A percentile compares a stretch with the other conserved stretches of the same genome.
phyloP scores from a whole-genome alignment of 2,888 invertebrate species.

The Melipona beecheii region DNA sequence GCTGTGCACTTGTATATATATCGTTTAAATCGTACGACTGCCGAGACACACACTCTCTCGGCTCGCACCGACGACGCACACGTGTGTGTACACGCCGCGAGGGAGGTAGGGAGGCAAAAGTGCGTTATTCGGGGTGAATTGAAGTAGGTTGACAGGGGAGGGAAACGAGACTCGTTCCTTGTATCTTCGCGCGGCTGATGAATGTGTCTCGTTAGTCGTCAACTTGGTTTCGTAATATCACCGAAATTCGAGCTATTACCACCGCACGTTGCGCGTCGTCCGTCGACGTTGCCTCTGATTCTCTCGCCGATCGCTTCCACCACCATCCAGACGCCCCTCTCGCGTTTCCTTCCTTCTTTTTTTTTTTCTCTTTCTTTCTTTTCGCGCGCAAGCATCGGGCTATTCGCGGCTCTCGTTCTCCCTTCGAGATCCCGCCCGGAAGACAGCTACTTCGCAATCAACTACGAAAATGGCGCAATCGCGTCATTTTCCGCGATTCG shows the following conservation, averaged over 20 bases:
- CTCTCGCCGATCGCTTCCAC: conserved; percentile 11
- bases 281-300: conserved; percentile 49
- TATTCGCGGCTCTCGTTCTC: conserved; percentile 14
- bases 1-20: conserved; percentile 56
- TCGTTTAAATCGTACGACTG: conserved; percentile 63
- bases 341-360: conserved; percentile 5
- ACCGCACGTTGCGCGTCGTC: conserved; percentile 51
- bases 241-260: conserved; percentile 72
- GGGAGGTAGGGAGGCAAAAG: conserved; percentile 46
- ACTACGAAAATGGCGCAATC: neutral
- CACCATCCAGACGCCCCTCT: conserved; percentile 1
- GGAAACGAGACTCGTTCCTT: conserved; percentile 68
- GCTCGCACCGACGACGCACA: neutral
- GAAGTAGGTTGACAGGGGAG: conserved; percentile 56
- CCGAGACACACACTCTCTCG: conserved; percentile 15
- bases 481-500: neutral
- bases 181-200: conserved; percentile 69
- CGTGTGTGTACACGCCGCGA: conserved; percentile 5
- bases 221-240: conserved; percentile 69
- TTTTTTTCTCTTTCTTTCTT: neutral
- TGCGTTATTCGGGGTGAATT: conserved; percentile 72
- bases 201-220: conserved; percentile 76
- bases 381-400: neutral
- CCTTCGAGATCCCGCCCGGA: conserved; percentile 6
- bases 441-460: conserved; percentile 37